Base-by-base conservation (phyloP, 2,888 invertebrate genomes). In the Pollenia angustigena region DNA sequence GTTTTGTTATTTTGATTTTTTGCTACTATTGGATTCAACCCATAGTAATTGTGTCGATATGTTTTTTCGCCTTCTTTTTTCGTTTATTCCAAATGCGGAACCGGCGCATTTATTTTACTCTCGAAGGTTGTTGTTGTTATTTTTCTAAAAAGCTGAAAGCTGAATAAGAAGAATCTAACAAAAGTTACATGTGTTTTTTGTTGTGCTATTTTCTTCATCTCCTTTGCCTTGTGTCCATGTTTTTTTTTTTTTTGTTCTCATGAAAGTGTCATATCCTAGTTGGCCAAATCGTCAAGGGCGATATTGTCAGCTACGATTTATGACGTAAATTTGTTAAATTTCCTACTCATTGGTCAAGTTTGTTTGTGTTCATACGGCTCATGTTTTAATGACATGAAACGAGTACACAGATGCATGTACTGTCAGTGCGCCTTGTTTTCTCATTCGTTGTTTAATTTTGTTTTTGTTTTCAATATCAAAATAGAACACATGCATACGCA, bases 71-170 rank as follows among this genome's bases (percentile, higher is more conserved):
- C 7, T 50, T 40, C 12, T 11, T 48, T 64, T 68, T 46, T 12
- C 18, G 8, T 76, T 81, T n/a, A 74, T 81, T 72, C 64, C 56
- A 74, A 80, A 72, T 74, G 74, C 81, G 84, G 85, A 87, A 87
- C 81, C 87, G 87, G 81, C 81, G 81, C 85, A 85, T 81, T 72
- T 81, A 60, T 68, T 84, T 72, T 72, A 52, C 68, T 81, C 66
- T 48, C 71, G 71, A 84, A 78, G 68, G 81, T 84, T 87, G 56
- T 60, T 78, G 32, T 40, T 72, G n/a, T 44, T 72, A 16, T 32
- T 56, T 50, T 18, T 75, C 7, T 12, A 23, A 23, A 62, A 23
- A 52, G 23, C 44, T 44, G 9, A 6, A 32, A 8, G 2, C 56
- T 54, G 32, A 18, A 23, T 11, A 64, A 56, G n/a, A 56, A 46